phyloP scores from a whole-genome alignment of 2,113 vertebrate species.

The Mustelus asterias region DNA sequence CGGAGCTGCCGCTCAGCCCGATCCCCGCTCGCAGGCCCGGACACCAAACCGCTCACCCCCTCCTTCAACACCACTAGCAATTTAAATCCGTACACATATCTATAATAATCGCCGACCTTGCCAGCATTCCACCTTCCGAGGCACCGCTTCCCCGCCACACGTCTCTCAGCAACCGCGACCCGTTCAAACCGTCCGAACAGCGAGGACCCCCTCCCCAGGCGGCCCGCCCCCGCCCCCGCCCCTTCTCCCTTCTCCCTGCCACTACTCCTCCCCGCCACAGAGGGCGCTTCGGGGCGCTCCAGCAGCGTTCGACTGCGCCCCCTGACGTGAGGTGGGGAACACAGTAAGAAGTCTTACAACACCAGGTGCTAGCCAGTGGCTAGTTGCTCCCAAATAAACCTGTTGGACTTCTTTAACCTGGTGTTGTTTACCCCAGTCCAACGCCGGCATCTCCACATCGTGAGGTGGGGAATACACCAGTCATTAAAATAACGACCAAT shows the following conservation, averaged over 20 bases:
- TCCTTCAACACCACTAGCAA: too few species aligned
- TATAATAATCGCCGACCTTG: neutral
- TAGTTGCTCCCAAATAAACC: too few species aligned
- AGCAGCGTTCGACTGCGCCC: neutral
- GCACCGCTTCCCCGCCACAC: neutral
- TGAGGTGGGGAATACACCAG: too few species aligned
- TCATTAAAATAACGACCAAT: neutral
- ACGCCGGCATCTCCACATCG: too few species aligned
- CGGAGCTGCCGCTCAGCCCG: neutral
- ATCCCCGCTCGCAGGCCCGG: too few species aligned
- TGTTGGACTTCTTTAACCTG: too few species aligned
- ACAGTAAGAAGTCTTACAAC: too few species aligned
- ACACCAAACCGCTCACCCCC: neutral
- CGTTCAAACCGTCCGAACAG: neutral
- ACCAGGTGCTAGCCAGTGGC: too few species aligned
- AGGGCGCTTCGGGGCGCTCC: neutral
- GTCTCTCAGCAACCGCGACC: neutral
- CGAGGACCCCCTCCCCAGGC: accelerated
- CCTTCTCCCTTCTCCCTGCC: neutral
- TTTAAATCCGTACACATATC: too few species aligned
- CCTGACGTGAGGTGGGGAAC: neutral
- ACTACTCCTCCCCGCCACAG: neutral
- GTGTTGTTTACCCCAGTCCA: too few species aligned
- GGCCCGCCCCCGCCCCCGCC: neutral
- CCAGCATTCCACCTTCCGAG: neutral